Evolutionary conservation across 2,888 invertebrate species (phyloP).

Genomic region (Kuschelorhynchus macadamiae): DNA sequence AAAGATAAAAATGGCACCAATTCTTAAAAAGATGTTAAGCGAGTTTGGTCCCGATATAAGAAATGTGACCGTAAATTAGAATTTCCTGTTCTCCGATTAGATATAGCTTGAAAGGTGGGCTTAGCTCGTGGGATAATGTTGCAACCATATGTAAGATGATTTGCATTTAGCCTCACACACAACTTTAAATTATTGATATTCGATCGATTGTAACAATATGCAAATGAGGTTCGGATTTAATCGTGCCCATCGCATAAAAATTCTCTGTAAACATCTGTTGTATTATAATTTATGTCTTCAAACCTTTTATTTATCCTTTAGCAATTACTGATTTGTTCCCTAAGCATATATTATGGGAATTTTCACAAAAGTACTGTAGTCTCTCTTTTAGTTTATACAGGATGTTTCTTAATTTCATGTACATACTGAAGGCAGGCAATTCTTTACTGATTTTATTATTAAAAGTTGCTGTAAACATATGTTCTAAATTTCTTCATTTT

Average conservation of each 20-base stretch:
- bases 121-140: conserved; percentile 40
- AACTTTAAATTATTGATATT: conserved; percentile 46
- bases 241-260: conserved; percentile 24
- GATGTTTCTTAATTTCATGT: too few relatives aligned
- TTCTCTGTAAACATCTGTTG: conserved; percentile 29
- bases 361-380: too few relatives aligned
- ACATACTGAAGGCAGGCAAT: too few relatives aligned
- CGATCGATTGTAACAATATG: conserved; percentile 42
- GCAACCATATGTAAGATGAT: conserved; percentile 43
- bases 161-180: conserved; percentile 43
- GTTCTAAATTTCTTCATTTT: too few relatives aligned
- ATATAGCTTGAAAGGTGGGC: conserved; percentile 46
- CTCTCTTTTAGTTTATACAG: too few relatives aligned
- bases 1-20: conserved; percentile 46
- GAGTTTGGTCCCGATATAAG: conserved; percentile 40
- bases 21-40: conserved; percentile 47
- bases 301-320: too few relatives aligned
- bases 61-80: conserved; percentile 57
- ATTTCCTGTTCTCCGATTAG: conserved; percentile 57
- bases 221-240: conserved; percentile 31
- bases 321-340: too few relatives aligned
- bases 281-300: too few relatives aligned
- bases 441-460: too few relatives aligned
- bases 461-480: too few relatives aligned
- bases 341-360: too few relatives aligned